Base-by-base conservation (phyloP, 2,888 invertebrate genomes). In the Caenorhabditis sp. region DNA sequence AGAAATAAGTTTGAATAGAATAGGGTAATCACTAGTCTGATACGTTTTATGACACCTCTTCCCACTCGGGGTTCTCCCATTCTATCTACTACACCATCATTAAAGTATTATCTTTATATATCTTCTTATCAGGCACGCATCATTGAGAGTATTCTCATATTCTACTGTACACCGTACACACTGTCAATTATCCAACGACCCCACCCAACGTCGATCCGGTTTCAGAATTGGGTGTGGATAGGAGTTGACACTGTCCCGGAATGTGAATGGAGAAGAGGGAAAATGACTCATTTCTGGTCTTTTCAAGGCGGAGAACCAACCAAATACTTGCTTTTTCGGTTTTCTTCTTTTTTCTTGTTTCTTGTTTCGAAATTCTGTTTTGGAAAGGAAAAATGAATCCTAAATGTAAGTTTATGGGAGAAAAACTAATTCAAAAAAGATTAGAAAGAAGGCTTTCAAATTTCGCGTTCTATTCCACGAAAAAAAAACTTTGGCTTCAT, bases 61-160 rank as follows among this genome's bases (percentile, higher is more conserved):
- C n/a, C n/a, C n/a, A n/a, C 16, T 49, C 7, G 14, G 54, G 26
- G 24, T 19, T 12, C n/a, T 8, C 28, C 56, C 22, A 4, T 24
- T n/a, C 16, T 31, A n/a, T n/a, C n/a, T n/a, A n/a, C 14, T 68
- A 51, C 51, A 68, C 68, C 26, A 54, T 68, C 31, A 68, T 68
- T 68, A 66, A 66, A 49, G 49, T 66, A 38, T 12, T 38, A 54
- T 68, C 49, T 54, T 22, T 54, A 54, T 41, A 38, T 38, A 68
- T 54, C 54, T 68, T 38, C 38, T 54, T 54, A 68, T 68, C 68
- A 49, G 47, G 63, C 44, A 7, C 26, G 41, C n/a, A 41, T 61
- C 22, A 2, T 41, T 24, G 5, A 24, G 22, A 41, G 10, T 19
- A 14, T 19, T 41, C 22, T 44, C 24, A 26, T 44, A 0, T 44